A percentile compares a stretch with the other conserved stretches of the same genome.
Evolutionary conservation across 2,113 vertebrate species (phyloP).

Genomic region (Dermatemys mawii): DNA sequence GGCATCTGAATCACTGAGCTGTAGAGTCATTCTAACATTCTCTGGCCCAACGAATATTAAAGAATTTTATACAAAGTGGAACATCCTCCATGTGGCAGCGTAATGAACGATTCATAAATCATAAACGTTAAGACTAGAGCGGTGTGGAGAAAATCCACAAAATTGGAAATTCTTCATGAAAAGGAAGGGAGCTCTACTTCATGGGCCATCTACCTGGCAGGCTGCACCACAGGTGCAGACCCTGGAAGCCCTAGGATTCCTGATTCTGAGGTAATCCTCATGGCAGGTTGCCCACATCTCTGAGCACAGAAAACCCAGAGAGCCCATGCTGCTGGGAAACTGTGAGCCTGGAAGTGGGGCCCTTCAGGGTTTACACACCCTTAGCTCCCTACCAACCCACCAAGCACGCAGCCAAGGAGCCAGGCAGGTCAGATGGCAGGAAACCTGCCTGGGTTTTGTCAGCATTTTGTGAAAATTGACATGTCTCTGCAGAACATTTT

Average conservation of each 20-base stretch:
- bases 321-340: background rate
- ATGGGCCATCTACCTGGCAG: background rate
- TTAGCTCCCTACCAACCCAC: background rate
- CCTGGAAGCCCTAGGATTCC: background rate
- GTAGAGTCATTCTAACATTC: background rate
- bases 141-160: background rate
- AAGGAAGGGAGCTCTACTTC: background rate
- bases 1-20: background rate
- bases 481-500: conserved; percentile 9
- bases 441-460: background rate
- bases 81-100: background rate
- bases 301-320: background rate
- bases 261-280: background rate
- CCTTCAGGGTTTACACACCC: background rate
- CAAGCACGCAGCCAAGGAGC: background rate
- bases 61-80: background rate
- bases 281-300: background rate
- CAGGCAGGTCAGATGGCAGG: conserved; percentile 9
- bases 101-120: background rate
- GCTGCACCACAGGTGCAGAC: background rate
- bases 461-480: conserved; percentile 1
- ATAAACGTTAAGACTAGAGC: background rate
- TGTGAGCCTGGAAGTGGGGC: background rate
- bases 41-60: background rate
- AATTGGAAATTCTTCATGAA: background rate